Base-by-base conservation (phyloP, 1,140 invertebrate genomes). In the Drosophila gunungcola region DNA sequence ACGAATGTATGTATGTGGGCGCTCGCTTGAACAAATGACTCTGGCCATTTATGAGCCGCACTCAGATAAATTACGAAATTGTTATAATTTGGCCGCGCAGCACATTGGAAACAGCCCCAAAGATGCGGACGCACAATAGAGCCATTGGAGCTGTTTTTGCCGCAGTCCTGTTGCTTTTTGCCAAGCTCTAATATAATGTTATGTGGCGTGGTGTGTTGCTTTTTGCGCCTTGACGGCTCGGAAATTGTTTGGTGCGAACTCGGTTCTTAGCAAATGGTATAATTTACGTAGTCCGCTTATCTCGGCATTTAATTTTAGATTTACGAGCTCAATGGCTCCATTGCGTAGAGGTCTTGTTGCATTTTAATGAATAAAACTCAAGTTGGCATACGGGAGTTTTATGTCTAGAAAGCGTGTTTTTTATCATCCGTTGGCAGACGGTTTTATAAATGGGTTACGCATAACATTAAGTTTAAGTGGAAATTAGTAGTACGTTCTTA, bases 41-140 rank as follows among this genome's bases (percentile, higher is more conserved):
- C 12, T 67, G 81, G 53, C 64, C 83, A 84, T 90, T 81, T 89
- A 89, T 90, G 74, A 72, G 80, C 60, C 73, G 74, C 80, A 80
- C 75, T 73, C 78, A 79, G 79, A 90, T 90, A 85, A 89, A 90
- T 90, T 81, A 74, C 84, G 70, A 85, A 90, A 89, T 90, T 85
- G 80, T 75, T 64, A 90, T 86, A 84, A 89, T 89, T 84, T 68
- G 63, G 64, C 78, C 73, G 48, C 53, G 48, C 70, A 68, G 49
- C 73, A 45, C 36, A 54, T 57, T 36, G 48, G 61, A 42, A 43
- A 41, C 13, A 41, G 38, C 16, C 34, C 42, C 57, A 58, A 69
- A 43, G 45, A 46, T 36, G n/a, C 51, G 39, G 36, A 41, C 45
- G 36, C 41, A 61, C 56, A 29, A 51, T 60, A 34, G 16, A 60